These are phyloP conservation scores for Azorinus chamasolen DNA, from an alignment of 2,888 invertebrate species.

Conservation along the genomic window DNA sequence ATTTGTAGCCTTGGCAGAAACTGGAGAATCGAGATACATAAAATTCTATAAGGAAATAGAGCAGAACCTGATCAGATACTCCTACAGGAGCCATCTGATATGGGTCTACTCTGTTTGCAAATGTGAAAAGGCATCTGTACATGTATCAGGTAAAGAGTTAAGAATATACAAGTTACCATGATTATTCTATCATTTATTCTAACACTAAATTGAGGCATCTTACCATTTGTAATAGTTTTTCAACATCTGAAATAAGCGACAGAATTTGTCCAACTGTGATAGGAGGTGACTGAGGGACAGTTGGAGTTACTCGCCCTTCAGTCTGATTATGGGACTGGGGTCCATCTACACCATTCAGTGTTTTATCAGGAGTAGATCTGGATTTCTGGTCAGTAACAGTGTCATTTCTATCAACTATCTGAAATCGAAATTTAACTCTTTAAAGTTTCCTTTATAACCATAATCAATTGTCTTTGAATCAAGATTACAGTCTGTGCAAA, in stretches of 20 bases:
- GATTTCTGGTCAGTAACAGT: constrained; percentile 32
- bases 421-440: not conserved
- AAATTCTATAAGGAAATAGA: too few relatives aligned
- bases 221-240: constrained; percentile 72
- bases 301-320: constrained; percentile 50
- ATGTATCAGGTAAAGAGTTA: too few relatives aligned
- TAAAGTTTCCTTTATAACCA: not conserved
- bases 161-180: too few relatives aligned
- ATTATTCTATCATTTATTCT: too few relatives aligned
- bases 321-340: constrained; percentile 28
- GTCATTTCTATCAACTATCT: constrained; percentile 59
- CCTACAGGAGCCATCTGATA: too few relatives aligned
- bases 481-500: too few relatives aligned
- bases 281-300: constrained; percentile 66
- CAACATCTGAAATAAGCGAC: constrained; percentile 79
- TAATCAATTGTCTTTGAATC: not conserved
- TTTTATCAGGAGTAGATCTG: constrained; percentile 30
- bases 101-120: too few relatives aligned
- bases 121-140: too few relatives aligned
- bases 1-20: too few relatives aligned
- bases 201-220: too few relatives aligned
- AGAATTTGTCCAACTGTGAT: constrained; percentile 82
- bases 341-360: constrained; percentile 33
- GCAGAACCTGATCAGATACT: too few relatives aligned
- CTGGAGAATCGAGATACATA: too few relatives aligned